Percentiles rank a stretch among this genome's conserved stretches.
Conservation (phyloP, 2,113 vertebrate genomes). For the Bombycilla garrulus region DNA sequence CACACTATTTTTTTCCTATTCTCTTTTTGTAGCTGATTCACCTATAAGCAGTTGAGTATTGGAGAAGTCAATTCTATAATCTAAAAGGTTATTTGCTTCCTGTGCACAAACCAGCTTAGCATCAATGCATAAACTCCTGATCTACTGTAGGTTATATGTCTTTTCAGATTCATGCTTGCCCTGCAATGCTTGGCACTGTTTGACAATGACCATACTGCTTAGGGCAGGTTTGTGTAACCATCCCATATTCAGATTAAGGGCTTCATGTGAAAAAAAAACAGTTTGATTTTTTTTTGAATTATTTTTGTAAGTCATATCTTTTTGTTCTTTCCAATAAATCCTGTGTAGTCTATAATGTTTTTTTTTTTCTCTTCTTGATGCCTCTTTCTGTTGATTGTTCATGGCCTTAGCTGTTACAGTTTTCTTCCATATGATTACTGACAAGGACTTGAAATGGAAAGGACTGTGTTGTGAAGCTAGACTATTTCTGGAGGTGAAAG, state of each 20-base stretch:
- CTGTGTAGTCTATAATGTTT: background rate
- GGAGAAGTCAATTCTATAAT: conserved; percentile 12
- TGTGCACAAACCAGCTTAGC: background rate
- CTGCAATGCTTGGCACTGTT: background rate
- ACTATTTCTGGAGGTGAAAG: background rate
- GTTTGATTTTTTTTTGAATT: background rate
- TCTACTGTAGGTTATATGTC: background rate
- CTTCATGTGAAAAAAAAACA: background rate
- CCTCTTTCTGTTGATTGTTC: background rate
- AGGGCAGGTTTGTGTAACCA: background rate
- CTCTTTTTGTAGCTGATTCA: background rate
- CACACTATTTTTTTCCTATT: background rate
- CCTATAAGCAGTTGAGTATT: conserved; percentile 11
- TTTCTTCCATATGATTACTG: background rate
- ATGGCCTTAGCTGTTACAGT: background rate
- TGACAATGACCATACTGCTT: background rate
- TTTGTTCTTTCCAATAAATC: background rate
- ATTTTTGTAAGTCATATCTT: background rate
- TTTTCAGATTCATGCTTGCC: background rate
- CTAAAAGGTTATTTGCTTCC: background rate
- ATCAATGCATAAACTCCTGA: background rate
- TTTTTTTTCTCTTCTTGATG: background rate
- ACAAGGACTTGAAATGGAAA: background rate
- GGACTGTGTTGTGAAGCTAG: background rate
- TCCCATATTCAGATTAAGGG: background rate